These are phyloP conservation scores for Saccopteryx leptura DNA, from an alignment of 2,113 vertebrate genomes.

Conservation along the genomic window DNA sequence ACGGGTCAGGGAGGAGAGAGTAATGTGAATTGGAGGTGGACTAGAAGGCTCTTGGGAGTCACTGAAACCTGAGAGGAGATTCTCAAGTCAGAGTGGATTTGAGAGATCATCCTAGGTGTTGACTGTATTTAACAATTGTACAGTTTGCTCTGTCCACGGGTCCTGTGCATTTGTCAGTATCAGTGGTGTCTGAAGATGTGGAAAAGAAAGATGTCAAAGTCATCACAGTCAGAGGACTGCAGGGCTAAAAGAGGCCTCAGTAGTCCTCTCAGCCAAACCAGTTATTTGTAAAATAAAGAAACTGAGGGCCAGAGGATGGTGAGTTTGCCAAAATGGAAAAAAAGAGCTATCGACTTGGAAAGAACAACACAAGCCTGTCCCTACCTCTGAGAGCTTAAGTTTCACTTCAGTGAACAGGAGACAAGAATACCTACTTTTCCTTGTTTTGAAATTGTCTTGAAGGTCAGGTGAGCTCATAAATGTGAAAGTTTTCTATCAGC, in stretches of 20 bases:
- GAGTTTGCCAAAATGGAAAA: not conserved
- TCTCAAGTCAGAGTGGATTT: not conserved
- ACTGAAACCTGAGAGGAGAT: not conserved
- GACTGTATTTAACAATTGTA: not conserved
- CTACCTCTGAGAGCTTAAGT: not conserved
- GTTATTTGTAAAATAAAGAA: constrained; percentile 38
- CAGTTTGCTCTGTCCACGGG: not conserved
- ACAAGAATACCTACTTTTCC: constrained; percentile 31
- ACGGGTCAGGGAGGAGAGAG: not conserved
- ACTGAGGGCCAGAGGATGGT: not conserved
- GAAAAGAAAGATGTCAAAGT: not conserved
- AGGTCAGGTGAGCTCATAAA: constrained; percentile 30
- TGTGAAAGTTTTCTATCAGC: not conserved
- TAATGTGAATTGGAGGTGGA: not conserved
- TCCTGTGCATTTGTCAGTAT: not conserved
- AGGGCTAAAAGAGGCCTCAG: not conserved
- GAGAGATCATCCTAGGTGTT: not conserved
- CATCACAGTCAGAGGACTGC: not conserved
- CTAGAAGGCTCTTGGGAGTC: not conserved
- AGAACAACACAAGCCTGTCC: not conserved
- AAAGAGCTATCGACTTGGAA: not conserved
- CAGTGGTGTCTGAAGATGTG: not conserved
- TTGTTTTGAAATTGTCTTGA: constrained; percentile 43
- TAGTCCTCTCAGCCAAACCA: not conserved
- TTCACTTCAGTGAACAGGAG: not conserved